Percentiles rank a stretch among this genome's conserved stretches.
Evolutionary conservation across 2,888 invertebrate genomes (phyloP).

Genomic region (Suillia variegata): DNA sequence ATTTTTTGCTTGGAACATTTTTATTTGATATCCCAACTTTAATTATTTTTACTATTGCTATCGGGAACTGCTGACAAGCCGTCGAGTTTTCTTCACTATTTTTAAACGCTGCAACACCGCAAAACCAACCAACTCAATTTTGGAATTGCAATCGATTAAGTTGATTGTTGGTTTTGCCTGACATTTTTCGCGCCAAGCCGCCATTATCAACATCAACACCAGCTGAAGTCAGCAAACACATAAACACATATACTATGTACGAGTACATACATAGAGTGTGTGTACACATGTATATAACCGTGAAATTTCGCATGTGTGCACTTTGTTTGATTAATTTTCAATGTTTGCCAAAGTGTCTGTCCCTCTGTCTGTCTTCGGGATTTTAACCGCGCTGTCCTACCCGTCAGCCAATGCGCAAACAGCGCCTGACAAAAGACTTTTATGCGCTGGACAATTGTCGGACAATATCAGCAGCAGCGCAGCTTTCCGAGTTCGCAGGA

Average conservation of each 20-base stretch:
- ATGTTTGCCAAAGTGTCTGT: conserved; percentile 54
- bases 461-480: background rate
- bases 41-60: background rate
- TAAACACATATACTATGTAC: too few relatives aligned
- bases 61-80: too few relatives aligned
- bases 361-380: too few relatives aligned
- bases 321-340: conserved; percentile 54
- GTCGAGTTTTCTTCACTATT: too few relatives aligned
- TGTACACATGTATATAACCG: background rate
- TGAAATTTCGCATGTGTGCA: too few relatives aligned
- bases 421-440: background rate
- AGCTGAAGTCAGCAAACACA: background rate
- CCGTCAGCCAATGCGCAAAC: background rate
- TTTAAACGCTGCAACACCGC: background rate
- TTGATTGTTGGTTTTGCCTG: conserved; percentile 28
- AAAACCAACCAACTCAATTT: conserved; percentile 24
- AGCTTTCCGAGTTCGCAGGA: background rate
- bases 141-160: conserved; percentile 30
- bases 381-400: background rate
- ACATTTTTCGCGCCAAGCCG: conserved; percentile 5
- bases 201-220: background rate
- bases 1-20: too few relatives aligned
- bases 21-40: too few relatives aligned
- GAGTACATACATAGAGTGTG: background rate
- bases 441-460: background rate